A percentile compares a stretch with the other conserved stretches of the same genome.
phyloP scores from a whole-genome alignment of 2,888 invertebrate genomes.

The Nowickia ferox region DNA sequence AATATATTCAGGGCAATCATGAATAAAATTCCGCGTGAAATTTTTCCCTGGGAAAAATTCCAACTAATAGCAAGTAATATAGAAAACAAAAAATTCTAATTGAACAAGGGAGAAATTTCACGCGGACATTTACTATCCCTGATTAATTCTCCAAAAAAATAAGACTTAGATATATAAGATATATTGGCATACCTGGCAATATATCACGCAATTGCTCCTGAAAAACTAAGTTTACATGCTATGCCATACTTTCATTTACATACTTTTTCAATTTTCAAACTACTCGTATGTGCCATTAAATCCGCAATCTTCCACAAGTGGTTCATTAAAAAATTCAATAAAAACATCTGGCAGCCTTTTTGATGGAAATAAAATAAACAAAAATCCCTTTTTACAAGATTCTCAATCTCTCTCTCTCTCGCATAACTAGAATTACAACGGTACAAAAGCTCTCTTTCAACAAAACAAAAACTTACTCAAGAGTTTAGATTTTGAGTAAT shows the following conservation, averaged over 20 bases:
- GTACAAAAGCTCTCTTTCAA: conserved; percentile 19
- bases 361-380: background rate
- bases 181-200: too few relatives aligned
- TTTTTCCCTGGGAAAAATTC: too few relatives aligned
- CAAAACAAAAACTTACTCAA: background rate
- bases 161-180: too few relatives aligned
- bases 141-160: too few relatives aligned
- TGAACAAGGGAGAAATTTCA: too few relatives aligned
- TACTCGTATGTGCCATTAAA: too few relatives aligned
- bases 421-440: background rate
- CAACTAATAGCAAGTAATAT: too few relatives aligned
- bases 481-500: conserved; percentile 43
- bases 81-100: too few relatives aligned
- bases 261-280: background rate
- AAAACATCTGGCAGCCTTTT: conserved; percentile 45
- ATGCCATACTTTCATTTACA: background rate
- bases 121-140: too few relatives aligned
- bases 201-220: background rate
- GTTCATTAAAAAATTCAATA: conserved; percentile 10
- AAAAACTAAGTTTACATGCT: background rate
- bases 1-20: too few relatives aligned
- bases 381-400: conserved; percentile 37
- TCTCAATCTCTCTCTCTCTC: background rate
- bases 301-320: conserved; percentile 45
- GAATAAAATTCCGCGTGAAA: too few relatives aligned